Evolutionary conservation across 2,888 invertebrate species (phyloP), one percentile per base, ranked within the genome.

Genomic region (Kryphioiulus occultus): DNA sequence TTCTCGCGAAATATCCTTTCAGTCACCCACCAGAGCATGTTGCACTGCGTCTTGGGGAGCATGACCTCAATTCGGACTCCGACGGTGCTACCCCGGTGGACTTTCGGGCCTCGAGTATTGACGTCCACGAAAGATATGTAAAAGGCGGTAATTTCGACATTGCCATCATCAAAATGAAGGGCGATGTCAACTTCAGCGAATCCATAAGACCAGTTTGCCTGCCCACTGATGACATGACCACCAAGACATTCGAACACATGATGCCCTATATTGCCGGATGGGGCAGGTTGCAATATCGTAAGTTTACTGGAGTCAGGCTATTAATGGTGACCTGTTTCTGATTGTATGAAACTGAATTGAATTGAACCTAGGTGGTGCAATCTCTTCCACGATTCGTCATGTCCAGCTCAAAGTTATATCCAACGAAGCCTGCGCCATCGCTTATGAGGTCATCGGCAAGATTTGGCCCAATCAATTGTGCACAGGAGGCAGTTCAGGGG

Each of bases 241-340:
- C 93, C 0, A 93, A 92, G 85, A 92, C 92, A 19, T 95, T 93
- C 90, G 94, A 93, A 32, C 93, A 93, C 90, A 93, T 93, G 88
- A 93, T 92, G 89, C 95, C 96, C 0, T 94, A 95, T 90, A 94
- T 97, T 5, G 96, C 96, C 35, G 97, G 97, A 30, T 97, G 97
- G 96, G 97, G 97, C 19, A 93, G 95, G 15, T 92, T 94, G 0
- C 91, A 92, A 89, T 95, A 94, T 91, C 93, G 96, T 96, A 93
- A 94, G 95, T 94, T 89, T 17, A 0, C 44, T 9, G 35, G 12
- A 44, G 1, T 44, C 12, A 4, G 5, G 44, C 12, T 44, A 44
- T 10, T 12, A 44, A 44, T 12, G 15, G 39, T 5, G 39, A 39
- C 39, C 9, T 39, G 5, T 3, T 5, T 39, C 9, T 39, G 5